Conservation (phyloP, 2,888 invertebrate genomes). For the Formica aserva region DNA sequence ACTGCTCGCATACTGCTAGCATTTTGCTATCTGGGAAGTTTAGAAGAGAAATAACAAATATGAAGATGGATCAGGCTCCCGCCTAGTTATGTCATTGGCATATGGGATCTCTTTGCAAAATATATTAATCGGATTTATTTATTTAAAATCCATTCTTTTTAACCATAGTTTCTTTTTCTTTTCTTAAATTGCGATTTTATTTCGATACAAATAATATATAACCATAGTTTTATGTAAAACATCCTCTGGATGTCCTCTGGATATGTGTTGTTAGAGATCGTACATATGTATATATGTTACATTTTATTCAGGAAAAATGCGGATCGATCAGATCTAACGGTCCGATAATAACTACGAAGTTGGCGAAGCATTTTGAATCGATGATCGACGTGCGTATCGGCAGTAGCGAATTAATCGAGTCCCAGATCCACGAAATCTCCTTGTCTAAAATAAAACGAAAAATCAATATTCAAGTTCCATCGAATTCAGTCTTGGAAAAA, state of each 20-base stretch:
- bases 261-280: neutral
- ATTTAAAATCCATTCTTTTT: too few relatives aligned
- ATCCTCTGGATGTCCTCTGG: too few relatives aligned
- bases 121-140: too few relatives aligned
- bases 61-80: too few relatives aligned
- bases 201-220: too few relatives aligned
- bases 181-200: neutral
- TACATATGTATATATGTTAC: neutral
- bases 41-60: too few relatives aligned
- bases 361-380: slow-evolving; percentile 50
- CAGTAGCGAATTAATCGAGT: neutral
- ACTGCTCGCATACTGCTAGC: too few relatives aligned
- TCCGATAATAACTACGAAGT: neutral
- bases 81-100: too few relatives aligned
- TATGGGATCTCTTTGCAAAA: too few relatives aligned
- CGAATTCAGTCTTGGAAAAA: neutral
- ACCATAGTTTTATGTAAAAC: too few relatives aligned
- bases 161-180: neutral
- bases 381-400: slow-evolving; percentile 62
- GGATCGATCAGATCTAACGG: neutral
- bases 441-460: neutral
- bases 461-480: neutral
- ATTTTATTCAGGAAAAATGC: neutral
- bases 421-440: neutral
- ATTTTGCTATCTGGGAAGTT: too few relatives aligned